A percentile compares a stretch with the other conserved stretches of the same genome.
These are phyloP conservation scores for Chrysocyon brachyurus DNA, from an alignment of 2,797 vertebrate genomes.

Conservation along the genomic window DNA sequence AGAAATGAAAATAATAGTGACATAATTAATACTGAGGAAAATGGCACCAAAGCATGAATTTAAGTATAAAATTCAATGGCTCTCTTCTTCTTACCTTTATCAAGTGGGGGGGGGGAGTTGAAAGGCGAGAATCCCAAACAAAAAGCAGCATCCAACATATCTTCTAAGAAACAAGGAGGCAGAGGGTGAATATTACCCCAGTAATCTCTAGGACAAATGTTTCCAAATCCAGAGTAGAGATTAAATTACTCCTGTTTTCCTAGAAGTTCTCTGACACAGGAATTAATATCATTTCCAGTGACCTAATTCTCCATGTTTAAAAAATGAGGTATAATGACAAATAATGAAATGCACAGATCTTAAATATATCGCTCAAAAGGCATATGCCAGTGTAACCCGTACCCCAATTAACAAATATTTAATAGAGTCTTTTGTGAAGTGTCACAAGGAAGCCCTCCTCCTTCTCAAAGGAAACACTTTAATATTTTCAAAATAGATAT, in stretches of 20 bases:
- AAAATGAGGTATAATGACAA: neutral
- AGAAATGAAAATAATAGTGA: neutral
- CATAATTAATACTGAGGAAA: neutral
- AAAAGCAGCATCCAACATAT: neutral
- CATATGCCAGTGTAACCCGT: neutral
- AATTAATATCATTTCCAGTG: neutral
- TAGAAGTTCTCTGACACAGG: neutral
- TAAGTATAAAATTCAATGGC: neutral
- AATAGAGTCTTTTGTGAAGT: neutral
- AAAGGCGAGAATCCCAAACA: neutral
- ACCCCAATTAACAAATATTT: neutral
- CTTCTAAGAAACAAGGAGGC: neutral
- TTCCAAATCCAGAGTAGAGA: neutral
- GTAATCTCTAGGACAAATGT: neutral
- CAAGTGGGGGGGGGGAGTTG: neutral
- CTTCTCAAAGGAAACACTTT: neutral
- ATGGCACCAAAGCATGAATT: neutral
- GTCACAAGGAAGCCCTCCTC: neutral
- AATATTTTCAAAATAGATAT: neutral
- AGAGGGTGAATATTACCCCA: neutral
- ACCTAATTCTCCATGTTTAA: neutral
- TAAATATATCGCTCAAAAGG: neutral
- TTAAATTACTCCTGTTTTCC: neutral
- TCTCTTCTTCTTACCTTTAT: neutral
- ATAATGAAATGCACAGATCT: neutral